A percentile compares a stretch with the other conserved stretches of the same genome.
These are phyloP conservation scores for Grus americana DNA, from an alignment of 2,113 vertebrate species.

Conservation along the genomic window DNA sequence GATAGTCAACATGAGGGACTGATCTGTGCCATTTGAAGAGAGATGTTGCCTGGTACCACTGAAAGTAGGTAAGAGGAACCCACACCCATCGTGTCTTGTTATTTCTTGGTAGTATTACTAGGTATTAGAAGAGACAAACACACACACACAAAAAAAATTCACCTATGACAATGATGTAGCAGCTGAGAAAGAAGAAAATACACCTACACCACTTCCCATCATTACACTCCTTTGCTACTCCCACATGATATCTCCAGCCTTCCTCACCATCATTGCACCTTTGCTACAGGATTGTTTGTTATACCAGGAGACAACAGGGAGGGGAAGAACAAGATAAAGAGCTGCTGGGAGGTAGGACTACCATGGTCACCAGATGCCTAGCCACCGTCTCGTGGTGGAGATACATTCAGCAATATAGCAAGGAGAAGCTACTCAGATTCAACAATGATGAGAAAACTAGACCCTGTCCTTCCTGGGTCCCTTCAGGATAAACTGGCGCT, in stretches of 20 bases:
- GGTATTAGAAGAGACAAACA: neutral
- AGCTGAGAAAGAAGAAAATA: neutral
- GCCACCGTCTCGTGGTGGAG: neutral
- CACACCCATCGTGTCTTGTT: neutral
- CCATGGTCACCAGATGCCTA: neutral
- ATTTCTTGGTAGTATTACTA: neutral
- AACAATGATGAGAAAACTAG: neutral
- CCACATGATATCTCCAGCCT: neutral
- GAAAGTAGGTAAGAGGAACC: neutral
- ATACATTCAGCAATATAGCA: fast-evolving
- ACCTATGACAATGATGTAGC: neutral
- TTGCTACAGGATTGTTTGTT: neutral
- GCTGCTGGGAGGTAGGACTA: neutral
- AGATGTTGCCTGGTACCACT: neutral
- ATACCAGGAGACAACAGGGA: neutral
- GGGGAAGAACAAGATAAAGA: neutral
- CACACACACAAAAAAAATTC: neutral
- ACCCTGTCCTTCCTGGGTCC: neutral
- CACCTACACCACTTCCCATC: neutral
- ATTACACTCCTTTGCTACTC: neutral
- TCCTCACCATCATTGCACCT: neutral
- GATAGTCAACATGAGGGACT: neutral
- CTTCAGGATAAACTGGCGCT: neutral
- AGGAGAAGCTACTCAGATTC: neutral
- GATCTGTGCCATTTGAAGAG: neutral